A percentile compares a stretch with the other conserved stretches of the same genome.
phyloP scores from a whole-genome alignment of 2,888 invertebrate genomes.

The Eristalis pertinax region DNA sequence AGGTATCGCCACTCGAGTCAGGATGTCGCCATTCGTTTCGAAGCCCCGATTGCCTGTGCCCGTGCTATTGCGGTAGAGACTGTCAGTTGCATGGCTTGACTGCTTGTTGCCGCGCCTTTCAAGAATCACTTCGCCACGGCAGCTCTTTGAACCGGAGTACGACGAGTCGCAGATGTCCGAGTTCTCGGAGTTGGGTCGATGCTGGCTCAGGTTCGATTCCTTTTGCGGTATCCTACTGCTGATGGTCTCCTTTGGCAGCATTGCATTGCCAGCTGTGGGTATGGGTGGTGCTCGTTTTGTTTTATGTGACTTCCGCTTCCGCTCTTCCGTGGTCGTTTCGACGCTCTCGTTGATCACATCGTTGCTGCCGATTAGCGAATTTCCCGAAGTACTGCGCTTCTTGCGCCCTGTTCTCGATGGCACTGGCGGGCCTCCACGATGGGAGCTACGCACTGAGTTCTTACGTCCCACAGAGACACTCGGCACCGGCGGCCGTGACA shows the following conservation, averaged over 20 bases:
- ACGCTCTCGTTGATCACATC: conserved; percentile 82
- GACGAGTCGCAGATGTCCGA: conserved; percentile 59
- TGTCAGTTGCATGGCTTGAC: conserved; percentile 58
- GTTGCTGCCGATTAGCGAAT: conserved; percentile 85
- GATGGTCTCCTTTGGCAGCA: conserved; percentile 50
- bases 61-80: conserved; percentile 71
- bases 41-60: conserved; percentile 74
- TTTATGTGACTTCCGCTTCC: conserved; percentile 84
- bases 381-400: conserved; percentile 84
- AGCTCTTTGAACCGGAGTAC: conserved; percentile 47
- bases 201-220: conserved; percentile 35
- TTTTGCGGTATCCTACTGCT: conserved; percentile 47
- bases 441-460: conserved; percentile 77
- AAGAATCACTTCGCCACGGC: conserved; percentile 10
- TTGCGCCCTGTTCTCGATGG: conserved; percentile 89
- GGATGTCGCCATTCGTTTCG: conserved; percentile 88
- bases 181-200: conserved; percentile 41
- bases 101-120: conserved; percentile 53
- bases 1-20: conserved; percentile 93
- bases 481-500: conserved; percentile 76
- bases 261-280: conserved; percentile 76
- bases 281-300: conserved; percentile 83
- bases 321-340: conserved; percentile 82
- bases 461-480: conserved; percentile 76
- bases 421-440: conserved; percentile 77